These are phyloP conservation scores for Spicauda simplicius DNA, from an alignment of 2,888 invertebrate species.

Conservation along the genomic window DNA sequence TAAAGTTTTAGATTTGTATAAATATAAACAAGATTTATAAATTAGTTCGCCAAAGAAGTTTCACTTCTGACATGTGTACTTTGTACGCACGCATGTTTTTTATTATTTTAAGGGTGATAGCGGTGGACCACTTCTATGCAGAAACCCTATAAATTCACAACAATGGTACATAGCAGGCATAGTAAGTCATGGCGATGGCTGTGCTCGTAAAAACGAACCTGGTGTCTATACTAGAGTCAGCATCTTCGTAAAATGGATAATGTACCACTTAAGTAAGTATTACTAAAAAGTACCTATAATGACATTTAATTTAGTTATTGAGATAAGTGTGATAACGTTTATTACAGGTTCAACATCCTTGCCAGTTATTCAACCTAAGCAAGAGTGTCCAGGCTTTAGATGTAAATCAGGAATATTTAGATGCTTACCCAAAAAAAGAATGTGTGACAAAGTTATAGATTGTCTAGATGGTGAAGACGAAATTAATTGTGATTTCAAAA, in stretches of 20 bases:
- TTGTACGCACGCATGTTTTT: too few relatives aligned
- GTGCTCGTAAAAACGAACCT: constrained; percentile 91
- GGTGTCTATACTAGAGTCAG: constrained; percentile 93
- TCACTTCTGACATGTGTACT: too few relatives aligned
- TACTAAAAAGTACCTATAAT: not conserved
- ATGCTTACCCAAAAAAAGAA: constrained; percentile 87
- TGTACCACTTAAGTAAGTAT: constrained; percentile 84
- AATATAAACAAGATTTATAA: too few relatives aligned
- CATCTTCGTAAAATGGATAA: constrained; percentile 90
- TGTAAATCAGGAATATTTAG: constrained; percentile 87
- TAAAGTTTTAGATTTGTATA: too few relatives aligned
- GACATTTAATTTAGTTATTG: not conserved
- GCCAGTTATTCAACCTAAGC: constrained; percentile 80
- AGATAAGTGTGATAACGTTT: constrained; percentile 40
- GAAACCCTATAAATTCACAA: constrained; percentile 86
- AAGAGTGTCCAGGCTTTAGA: constrained; percentile 89
- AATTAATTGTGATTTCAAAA: constrained; percentile 81
- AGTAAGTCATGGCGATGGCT: constrained; percentile 95
- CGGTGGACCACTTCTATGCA: constrained; percentile 93
- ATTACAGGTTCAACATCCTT: constrained; percentile 76
- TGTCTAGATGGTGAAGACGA: constrained; percentile 94
- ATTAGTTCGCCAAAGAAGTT: too few relatives aligned
- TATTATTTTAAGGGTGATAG: constrained; percentile 86
- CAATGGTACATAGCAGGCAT: constrained; percentile 94
- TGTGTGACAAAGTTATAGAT: constrained; percentile 90